Evolutionary conservation across 2,888 invertebrate species (phyloP).

Genomic region (Drosophila mimica): DNA sequence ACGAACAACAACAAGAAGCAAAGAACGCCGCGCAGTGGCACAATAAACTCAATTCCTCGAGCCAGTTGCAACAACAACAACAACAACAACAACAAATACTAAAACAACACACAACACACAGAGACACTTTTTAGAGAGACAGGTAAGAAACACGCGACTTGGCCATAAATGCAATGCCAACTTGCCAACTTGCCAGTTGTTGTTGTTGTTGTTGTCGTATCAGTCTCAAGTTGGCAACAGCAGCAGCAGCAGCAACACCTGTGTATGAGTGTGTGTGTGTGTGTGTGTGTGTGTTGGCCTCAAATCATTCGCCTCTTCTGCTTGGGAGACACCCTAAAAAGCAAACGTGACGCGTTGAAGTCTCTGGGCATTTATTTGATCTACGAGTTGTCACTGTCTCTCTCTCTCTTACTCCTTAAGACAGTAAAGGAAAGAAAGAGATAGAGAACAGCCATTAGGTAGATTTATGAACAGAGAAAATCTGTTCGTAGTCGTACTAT

Average conservation of each 20-base stretch:
- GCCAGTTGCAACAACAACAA: slow-evolving; percentile 35
- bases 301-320: slow-evolving; percentile 51
- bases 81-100: slow-evolving; percentile 3
- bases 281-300: slow-evolving; percentile 46
- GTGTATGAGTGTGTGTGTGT: slow-evolving; percentile 19
- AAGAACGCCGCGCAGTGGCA: slow-evolving; percentile 74
- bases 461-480: slow-evolving; percentile 1
- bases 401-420: neutral
- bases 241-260: slow-evolving; percentile 27
- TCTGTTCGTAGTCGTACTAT: neutral
- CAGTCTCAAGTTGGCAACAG: slow-evolving; percentile 42
- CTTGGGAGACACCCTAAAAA: slow-evolving; percentile 42
- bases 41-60: slow-evolving; percentile 76
- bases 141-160: slow-evolving; percentile 73
- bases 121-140: slow-evolving; percentile 48
- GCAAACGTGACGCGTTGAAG: slow-evolving; percentile 33
- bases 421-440: neutral
- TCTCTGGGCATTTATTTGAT: slow-evolving; percentile 37
- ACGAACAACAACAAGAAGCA: slow-evolving; percentile 26
- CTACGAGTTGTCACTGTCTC: slow-evolving; percentile 18
- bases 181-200: slow-evolving; percentile 42
- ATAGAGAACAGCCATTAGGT: neutral
- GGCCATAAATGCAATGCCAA: slow-evolving; percentile 77
- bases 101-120: slow-evolving; percentile 22
- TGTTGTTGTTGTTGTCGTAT: slow-evolving; percentile 42